Base-by-base conservation (phyloP, 2,113 vertebrate genomes). In the Oxyruncus cristatus region DNA sequence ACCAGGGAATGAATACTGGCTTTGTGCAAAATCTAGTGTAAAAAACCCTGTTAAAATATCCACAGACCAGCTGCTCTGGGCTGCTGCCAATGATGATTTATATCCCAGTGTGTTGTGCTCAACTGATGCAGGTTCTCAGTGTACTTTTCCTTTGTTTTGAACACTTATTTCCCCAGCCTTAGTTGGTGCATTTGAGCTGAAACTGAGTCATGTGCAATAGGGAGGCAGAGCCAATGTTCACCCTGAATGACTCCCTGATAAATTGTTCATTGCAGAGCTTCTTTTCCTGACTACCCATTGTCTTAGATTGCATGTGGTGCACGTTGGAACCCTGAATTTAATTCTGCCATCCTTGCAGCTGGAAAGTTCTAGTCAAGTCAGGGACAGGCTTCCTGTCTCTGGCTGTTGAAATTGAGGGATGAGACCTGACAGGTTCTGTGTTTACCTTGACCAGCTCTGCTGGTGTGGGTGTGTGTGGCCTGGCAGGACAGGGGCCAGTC, bases 391-490 rank as follows among this genome's bases (percentile, higher is more conserved):
- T 83, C 35, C 17, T 88, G 1, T 46, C 23, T 72, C 21, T 28
- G 33, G 22, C 50, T 67, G 23, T 35, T 70, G 71, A 19, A 67
- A 9, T 27, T 8, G 9, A 41, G 61, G 26, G 52, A 2, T 23
- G 35, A 35, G 47, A 26, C 49, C 17, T 56, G 27, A 3, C 46
- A 35, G 55, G 20, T 32, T 52, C 32, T n/a, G 11, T 2, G 6
- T 18, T 47, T 9, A 3, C 16, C 39, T 46, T 62, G 27, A 6
- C 32, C 39, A 16, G 55, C 7, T 28, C 41, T 47, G 1, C 46
- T 80, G 78, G 11, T n/a, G 5, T 2, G 2, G 59, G 6, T 32
- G 26, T 5, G 0, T 0, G 1, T 56, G 82, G 32, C 62, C 12
- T 23, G 62, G 62, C 11, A 21, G 44, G n/a, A 17, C 17, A n/a